These are phyloP conservation scores for Atrina japonica DNA, from an alignment of 2,888 invertebrate species.

Conservation along the genomic window DNA sequence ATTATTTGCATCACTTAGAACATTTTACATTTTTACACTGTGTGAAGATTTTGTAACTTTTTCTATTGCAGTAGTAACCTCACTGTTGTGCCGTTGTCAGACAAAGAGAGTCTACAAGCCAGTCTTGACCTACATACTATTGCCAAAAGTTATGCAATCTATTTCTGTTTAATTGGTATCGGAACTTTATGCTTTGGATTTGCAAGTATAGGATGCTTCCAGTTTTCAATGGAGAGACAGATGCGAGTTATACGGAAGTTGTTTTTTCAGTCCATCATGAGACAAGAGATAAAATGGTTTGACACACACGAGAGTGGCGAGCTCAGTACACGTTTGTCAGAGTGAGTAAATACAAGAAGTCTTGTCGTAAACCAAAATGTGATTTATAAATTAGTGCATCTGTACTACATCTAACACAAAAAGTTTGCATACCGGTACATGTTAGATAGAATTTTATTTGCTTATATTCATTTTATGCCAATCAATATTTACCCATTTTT, in stretches of 20 bases:
- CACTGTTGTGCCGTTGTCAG: not conserved
- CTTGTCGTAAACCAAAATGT: no score
- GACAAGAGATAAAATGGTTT: conserved; percentile 69
- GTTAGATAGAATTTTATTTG: no score
- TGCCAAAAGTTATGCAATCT: conserved; percentile 19
- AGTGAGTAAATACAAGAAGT: no score
- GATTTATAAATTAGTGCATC: no score
- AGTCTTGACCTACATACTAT: conserved; percentile 21
- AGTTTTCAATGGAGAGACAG: conserved; percentile 59
- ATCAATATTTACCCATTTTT: no score
- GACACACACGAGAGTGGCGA: conserved; percentile 67
- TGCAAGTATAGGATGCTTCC: conserved; percentile 29
- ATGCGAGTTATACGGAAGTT: conserved; percentile 49
- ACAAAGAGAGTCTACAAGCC: not conserved
- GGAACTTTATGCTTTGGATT: conserved; percentile 16
- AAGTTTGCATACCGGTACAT: no score
- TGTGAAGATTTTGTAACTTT: no score
- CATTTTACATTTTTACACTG: no score
- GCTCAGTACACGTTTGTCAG: conserved; percentile 43
- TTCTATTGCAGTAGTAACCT: no score
- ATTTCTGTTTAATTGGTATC: conserved; percentile 32
- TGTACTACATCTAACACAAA: no score
- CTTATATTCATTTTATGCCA: no score
- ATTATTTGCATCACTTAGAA: no score
- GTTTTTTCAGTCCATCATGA: conserved; percentile 61